A percentile compares a stretch with the other conserved stretches of the same genome.
These are phyloP conservation scores for Chunga burmeisteri DNA, from an alignment of 2,113 vertebrate genomes.

Conservation along the genomic window DNA sequence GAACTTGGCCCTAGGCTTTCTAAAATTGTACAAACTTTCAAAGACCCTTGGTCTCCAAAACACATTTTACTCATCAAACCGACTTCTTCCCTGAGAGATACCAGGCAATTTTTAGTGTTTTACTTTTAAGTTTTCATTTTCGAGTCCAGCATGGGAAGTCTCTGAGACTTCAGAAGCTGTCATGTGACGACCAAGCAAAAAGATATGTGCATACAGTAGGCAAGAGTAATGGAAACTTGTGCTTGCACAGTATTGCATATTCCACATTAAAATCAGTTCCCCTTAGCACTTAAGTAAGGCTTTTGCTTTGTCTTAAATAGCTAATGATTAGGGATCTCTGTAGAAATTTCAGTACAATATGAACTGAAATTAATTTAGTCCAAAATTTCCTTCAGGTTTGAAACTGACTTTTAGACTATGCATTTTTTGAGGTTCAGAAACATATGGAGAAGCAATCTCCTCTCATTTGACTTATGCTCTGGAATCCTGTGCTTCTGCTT, in stretches of 20 bases:
- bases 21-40: neutral
- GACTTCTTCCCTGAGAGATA: neutral
- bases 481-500: neutral
- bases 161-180: neutral
- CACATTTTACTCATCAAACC: neutral
- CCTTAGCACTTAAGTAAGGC: neutral
- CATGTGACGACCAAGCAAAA: neutral
- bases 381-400: neutral
- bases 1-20: neutral
- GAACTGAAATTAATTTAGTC: neutral
- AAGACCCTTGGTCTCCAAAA: neutral
- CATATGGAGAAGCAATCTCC: neutral
- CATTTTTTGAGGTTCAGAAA: neutral
- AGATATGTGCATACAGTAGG: neutral
- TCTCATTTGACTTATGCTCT: neutral
- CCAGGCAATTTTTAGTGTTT: neutral
- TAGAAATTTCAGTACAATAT: neutral
- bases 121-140: neutral
- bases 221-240: neutral
- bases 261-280: neutral
- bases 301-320: neutral
- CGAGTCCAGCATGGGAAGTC: neutral
- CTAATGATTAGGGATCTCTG: neutral
- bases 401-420: neutral
- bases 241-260: neutral